phyloP scores from a whole-genome alignment of 1,140 invertebrate genomes.

The Coptotermes formosanus region DNA sequence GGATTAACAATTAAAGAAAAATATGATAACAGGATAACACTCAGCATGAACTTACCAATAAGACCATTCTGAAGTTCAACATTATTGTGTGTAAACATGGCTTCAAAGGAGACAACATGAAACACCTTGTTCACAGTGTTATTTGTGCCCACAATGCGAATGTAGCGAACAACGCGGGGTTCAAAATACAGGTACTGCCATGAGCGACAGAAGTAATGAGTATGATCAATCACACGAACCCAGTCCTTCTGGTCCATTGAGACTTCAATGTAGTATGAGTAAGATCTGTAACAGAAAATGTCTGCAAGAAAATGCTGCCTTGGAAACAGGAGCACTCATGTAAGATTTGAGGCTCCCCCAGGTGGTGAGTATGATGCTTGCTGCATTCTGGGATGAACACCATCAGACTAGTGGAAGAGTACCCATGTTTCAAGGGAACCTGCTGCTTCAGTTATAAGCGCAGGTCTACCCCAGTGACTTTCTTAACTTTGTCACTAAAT shows the following conservation, averaged over 20 bases:
- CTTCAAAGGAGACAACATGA: conserved; percentile 90
- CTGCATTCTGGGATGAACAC: too few species aligned
- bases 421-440: too few species aligned
- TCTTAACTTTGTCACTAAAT: too few species aligned
- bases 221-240: conserved; percentile 89
- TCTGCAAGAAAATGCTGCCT: too few species aligned
- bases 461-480: too few species aligned
- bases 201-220: conserved; percentile 87
- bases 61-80: conserved; percentile 73
- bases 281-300: conserved; percentile 61
- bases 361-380: too few species aligned
- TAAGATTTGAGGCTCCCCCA: too few species aligned
- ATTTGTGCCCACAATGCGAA: conserved; percentile 89
- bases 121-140: conserved; percentile 97
- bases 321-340: too few species aligned
- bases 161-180: conserved; percentile 82
- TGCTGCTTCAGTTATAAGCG: too few species aligned
- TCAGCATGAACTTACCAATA: conserved; percentile 46
- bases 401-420: too few species aligned
- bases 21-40: conserved; percentile 7
- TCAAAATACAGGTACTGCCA: conserved; percentile 96
- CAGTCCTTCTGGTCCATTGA: conserved; percentile 96
- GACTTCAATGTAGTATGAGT: conserved; percentile 96
- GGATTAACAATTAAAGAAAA: background rate
- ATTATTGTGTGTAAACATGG: conserved; percentile 74